Base-by-base conservation (phyloP, 1,140 invertebrate genomes). In the Hirudo medicinalis region DNA sequence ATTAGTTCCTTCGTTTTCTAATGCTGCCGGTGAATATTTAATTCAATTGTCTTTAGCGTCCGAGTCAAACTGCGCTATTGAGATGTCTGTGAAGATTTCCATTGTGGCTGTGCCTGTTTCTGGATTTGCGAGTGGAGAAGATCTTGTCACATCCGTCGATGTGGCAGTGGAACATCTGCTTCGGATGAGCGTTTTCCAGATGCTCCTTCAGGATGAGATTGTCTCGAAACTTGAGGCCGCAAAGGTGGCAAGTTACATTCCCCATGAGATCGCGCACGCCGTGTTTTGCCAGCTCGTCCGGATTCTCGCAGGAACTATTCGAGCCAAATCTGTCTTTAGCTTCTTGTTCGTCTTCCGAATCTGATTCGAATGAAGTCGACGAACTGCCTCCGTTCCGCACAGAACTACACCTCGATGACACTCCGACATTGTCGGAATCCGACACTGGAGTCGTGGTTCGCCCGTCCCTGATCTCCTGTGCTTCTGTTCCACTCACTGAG, bases 61-160 rank as follows among this genome's bases (percentile, higher is more conserved):
- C 15, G 15, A 4, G 20, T n/a, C 57, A 25, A 22, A 15, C 29
- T 32, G 57, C 29, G 22, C 19, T 22, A 22, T 63, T 63, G 57
- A 76, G 54, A 72, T 75, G 72, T 54, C 74, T 25, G 74, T 80
- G 79, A 66, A 79, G 72, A 73, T 77, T 78, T 54, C 78, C 84
- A 75, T 85, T 85, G 67, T 84, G 86, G 60, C 84, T 85, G 81
- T 90, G 89, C 6, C 86, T 80, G 78, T 90, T 90, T 15, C 89
- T 83, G 71, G 88, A 88, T 60, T 88, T 87, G 29, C 88, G 80
- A 54, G 89, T 89, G 74, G 88, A 87, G 80, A 91, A 91, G 75
- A 90, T 87, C 85, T 89, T 89, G n/a, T 86, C 87, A 81, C 90
- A 91, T 55, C 89, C 89, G 72, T 87, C 85, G 49, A 89, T 86